Conservation (phyloP, 1,140 invertebrate species). For the Aleiodes sp. region DNA sequence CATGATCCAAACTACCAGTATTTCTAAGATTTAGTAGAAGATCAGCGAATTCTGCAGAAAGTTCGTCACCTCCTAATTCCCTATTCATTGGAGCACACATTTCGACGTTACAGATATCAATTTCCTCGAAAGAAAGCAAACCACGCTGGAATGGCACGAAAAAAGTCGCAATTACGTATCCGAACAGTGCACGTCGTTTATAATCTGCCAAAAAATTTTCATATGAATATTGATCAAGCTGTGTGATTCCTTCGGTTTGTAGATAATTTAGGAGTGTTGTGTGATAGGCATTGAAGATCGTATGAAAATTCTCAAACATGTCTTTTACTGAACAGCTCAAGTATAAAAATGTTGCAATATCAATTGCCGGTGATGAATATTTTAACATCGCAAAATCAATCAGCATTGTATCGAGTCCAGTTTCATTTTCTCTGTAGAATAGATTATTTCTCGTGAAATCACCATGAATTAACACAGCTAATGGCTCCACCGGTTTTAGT, state of each 20-base stretch:
- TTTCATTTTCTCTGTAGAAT: conserved; percentile 47
- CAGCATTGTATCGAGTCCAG: conserved; percentile 45
- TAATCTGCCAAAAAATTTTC: conserved; percentile 52
- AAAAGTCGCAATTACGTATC: conserved; percentile 48
- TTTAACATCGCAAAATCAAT: conserved; percentile 58
- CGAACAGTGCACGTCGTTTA: conserved; percentile 47
- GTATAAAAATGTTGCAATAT: conserved; percentile 61
- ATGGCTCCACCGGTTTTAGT: conserved; percentile 39
- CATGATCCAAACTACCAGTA: neutral
- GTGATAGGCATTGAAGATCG: conserved; percentile 53
- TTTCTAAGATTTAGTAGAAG: neutral
- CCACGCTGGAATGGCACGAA: conserved; percentile 47
- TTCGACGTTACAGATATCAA: neutral
- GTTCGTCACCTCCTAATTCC: conserved; percentile 2
- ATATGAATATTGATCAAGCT: conserved; percentile 43
- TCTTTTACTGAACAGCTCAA: conserved; percentile 47
- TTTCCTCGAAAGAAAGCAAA: neutral
- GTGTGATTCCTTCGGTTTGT: conserved; percentile 26
- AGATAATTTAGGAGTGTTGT: conserved; percentile 39
- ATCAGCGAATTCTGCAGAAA: conserved; percentile 9
- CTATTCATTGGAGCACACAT: neutral
- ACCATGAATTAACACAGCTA: conserved; percentile 59
- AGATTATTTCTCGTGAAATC: conserved; percentile 60
- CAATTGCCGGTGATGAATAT: conserved; percentile 56
- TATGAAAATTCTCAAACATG: conserved; percentile 40